phyloP scores from a whole-genome alignment of 92 coral and sea anemone genomes.

The Epizoanthus stellaris region DNA sequence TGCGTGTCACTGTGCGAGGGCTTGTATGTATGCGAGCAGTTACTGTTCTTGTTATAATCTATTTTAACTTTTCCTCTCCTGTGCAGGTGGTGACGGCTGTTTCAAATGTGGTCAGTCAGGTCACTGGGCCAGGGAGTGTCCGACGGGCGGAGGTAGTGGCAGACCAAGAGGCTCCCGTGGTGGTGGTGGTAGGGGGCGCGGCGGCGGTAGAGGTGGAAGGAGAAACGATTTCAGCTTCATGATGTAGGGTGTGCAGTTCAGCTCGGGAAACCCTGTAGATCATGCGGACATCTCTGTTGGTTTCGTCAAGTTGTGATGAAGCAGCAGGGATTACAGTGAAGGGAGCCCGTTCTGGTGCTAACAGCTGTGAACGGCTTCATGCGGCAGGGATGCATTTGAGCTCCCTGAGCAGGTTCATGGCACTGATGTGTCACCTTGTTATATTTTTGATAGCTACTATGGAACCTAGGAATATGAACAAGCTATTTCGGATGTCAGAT shows the following conservation, averaged over 20 bases:
- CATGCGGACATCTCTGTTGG: too few relatives aligned
- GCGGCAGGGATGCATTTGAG: too few relatives aligned
- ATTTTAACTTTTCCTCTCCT: background rate
- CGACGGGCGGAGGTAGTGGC: conserved; percentile 80
- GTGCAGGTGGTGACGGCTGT: conserved; percentile 88
- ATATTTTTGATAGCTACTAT: too few relatives aligned
- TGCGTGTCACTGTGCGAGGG: background rate
- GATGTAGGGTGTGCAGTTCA: conserved; percentile 7
- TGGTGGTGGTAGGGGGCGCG: conserved; percentile 68
- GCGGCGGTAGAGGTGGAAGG: conserved; percentile 79
- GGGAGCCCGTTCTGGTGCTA: too few relatives aligned
- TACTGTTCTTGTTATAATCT: background rate
- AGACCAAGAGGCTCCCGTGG: conserved; percentile 72
- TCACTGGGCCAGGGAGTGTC: conserved; percentile 97
- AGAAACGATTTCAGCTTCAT: conserved; percentile 52
- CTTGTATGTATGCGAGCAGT: background rate
- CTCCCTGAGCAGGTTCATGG: too few relatives aligned
- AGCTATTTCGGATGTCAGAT: too few relatives aligned
- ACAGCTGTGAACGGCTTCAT: too few relatives aligned
- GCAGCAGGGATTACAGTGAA: too few relatives aligned
- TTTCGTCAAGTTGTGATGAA: too few relatives aligned
- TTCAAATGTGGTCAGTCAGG: conserved; percentile 95
- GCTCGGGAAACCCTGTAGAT: background rate
- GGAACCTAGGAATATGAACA: too few relatives aligned
- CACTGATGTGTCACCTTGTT: too few relatives aligned